Evolutionary conservation across 2,888 invertebrate genomes (phyloP).

Genomic region (Fissipunctia ypsillon): DNA sequence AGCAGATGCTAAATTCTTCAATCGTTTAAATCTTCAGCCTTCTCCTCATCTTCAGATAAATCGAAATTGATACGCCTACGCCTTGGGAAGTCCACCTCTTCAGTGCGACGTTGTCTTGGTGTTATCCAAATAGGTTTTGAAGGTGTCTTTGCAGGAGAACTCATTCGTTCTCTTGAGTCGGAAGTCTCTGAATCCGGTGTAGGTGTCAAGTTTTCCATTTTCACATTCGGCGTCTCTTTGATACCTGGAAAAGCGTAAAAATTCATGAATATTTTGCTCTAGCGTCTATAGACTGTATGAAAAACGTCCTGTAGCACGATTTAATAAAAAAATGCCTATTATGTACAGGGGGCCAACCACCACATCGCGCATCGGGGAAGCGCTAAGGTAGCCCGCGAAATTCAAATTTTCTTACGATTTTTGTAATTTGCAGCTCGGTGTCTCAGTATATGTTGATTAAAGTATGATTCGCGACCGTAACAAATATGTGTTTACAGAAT

Average conservation of each 20-base stretch:
- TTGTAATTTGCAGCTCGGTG: too few relatives aligned
- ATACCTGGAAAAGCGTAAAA: conserved; percentile 22
- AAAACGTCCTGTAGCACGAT: neutral
- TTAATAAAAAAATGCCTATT: neutral
- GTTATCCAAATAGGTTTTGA: conserved; percentile 50
- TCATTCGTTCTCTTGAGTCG: conserved; percentile 7
- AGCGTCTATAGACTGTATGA: neutral
- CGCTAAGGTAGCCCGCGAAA: too few relatives aligned
- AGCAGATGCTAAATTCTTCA: neutral
- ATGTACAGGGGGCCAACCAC: too few relatives aligned
- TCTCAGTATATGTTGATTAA: too few relatives aligned
- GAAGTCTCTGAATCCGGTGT: conserved; percentile 38
- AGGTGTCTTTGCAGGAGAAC: neutral
- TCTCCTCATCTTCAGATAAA: conserved; percentile 60
- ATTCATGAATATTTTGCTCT: neutral
- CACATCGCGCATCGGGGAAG: too few relatives aligned
- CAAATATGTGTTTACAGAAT: too few relatives aligned
- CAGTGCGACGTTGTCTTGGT: conserved; percentile 58
- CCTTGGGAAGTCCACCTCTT: conserved; percentile 53
- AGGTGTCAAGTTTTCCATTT: conserved; percentile 22
- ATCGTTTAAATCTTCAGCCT: neutral
- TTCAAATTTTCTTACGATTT: too few relatives aligned
- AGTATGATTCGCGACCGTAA: too few relatives aligned
- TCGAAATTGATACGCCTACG: conserved; percentile 67
- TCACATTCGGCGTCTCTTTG: conserved; percentile 41